A percentile compares a stretch with the other conserved stretches of the same genome.
Evolutionary conservation across 2,113 vertebrate genomes (phyloP).

Genomic region (Thermophis baileyi): DNA sequence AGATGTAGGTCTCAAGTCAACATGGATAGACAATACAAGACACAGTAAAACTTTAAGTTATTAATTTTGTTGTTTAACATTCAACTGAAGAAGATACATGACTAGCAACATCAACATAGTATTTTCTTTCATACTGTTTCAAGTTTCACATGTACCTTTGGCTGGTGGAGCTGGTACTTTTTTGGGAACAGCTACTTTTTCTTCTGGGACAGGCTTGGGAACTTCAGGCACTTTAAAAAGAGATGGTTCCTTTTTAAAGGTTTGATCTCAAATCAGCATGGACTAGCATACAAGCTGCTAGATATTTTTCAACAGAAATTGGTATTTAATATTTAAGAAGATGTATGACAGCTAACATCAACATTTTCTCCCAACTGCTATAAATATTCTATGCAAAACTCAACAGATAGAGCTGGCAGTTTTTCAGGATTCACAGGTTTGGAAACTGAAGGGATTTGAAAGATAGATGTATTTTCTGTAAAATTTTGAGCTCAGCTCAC

Average conservation of each 20-base stretch:
- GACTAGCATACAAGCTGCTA: neutral
- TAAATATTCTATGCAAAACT: neutral
- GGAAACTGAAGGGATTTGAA: conserved; percentile 47
- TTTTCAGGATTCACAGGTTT: conserved; percentile 70
- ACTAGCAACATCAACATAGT: neutral
- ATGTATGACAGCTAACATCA: neutral
- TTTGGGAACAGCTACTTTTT: conserved; percentile 66
- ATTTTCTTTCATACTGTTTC: neutral
- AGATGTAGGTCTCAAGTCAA: neutral
- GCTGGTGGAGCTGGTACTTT: conserved; percentile 62
- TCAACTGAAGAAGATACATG: neutral
- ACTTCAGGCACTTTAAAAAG: conserved; percentile 71
- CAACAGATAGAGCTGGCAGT: conserved; percentile 49
- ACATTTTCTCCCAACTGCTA: neutral
- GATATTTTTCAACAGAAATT: neutral
- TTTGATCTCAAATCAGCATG: neutral
- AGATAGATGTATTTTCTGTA: neutral
- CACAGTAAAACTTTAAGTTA: neutral
- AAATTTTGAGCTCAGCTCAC: neutral
- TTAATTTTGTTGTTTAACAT: neutral
- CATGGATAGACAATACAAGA: neutral
- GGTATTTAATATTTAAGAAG: neutral
- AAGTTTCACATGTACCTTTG: conserved; percentile 64
- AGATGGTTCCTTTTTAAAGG: conserved; percentile 24
- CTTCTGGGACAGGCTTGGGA: conserved; percentile 66